Evolutionary conservation across 2,113 vertebrate genomes (phyloP).

Genomic region (Cepphus grylle): DNA sequence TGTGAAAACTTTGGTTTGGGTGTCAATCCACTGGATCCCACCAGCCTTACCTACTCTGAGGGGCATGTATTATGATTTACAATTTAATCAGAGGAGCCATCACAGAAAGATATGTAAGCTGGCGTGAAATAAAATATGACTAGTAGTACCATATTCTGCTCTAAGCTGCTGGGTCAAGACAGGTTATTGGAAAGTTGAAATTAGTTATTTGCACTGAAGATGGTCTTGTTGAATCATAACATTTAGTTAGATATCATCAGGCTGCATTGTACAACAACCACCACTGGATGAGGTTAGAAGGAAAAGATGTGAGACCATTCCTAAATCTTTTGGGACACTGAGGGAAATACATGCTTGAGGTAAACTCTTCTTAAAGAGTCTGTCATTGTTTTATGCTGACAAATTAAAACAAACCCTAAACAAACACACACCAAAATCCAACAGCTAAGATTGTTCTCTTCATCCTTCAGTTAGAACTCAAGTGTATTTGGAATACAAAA

Average conservation of each 20-base stretch:
- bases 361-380: not conserved
- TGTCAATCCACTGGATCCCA: not conserved
- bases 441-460: not conserved
- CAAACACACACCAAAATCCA: not conserved
- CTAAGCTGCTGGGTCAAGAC: not conserved
- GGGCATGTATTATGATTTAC: not conserved
- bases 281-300: not conserved
- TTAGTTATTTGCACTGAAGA: not conserved
- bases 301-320: not conserved
- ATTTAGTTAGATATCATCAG: not conserved
- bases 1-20: not conserved
- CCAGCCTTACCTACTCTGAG: not conserved
- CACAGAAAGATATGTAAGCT: accelerated
- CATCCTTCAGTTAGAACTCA: not conserved
- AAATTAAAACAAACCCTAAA: not conserved
- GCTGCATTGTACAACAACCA: not conserved
- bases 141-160: not conserved
- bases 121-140: not conserved
- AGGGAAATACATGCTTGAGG: not conserved
- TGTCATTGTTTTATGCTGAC: not conserved
- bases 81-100: not conserved
- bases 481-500: not conserved
- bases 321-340: not conserved
- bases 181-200: not conserved
- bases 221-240: not conserved